Percentiles rank a stretch among this genome's conserved stretches.
phyloP scores from a whole-genome alignment of 2,113 vertebrate species.

The Notechis scutatus region DNA sequence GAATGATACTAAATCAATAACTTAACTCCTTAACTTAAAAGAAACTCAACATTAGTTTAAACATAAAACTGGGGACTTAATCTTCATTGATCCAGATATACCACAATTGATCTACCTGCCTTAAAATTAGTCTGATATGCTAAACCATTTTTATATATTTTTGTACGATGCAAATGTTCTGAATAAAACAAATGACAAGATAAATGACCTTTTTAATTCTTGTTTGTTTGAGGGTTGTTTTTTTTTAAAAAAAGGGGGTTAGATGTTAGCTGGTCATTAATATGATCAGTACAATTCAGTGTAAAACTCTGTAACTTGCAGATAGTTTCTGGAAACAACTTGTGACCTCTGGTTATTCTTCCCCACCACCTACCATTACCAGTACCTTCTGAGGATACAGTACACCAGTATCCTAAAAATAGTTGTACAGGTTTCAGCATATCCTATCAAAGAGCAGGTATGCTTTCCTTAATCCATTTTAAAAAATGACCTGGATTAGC shows the following conservation, averaged over 20 bases:
- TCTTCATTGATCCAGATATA: neutral
- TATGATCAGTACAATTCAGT: neutral
- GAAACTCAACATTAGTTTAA: neutral
- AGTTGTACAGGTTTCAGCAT: constrained; percentile 15
- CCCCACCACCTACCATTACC: constrained; percentile 24
- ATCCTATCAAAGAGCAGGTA: constrained; percentile 34
- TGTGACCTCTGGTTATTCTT: constrained; percentile 22
- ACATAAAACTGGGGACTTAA: neutral
- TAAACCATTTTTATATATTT: neutral
- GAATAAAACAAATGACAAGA: neutral
- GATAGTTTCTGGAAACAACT: constrained; percentile 6
- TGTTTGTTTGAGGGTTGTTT: too few relatives aligned
- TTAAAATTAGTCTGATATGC: neutral
- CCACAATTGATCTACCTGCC: neutral
- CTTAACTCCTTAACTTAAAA: neutral
- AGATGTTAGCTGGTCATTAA: neutral
- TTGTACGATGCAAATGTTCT: neutral
- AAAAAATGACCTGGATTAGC: too few relatives aligned
- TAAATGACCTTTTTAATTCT: neutral
- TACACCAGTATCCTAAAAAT: constrained; percentile 24
- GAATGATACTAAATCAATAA: neutral
- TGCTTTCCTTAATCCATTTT: constrained; percentile 47
- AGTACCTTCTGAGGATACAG: constrained; percentile 24
- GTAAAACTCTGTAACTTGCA: neutral
- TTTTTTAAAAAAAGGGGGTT: neutral